phyloP scores from a whole-genome alignment of 1,140 invertebrate genomes.

The Oedothorax gibbosus region DNA sequence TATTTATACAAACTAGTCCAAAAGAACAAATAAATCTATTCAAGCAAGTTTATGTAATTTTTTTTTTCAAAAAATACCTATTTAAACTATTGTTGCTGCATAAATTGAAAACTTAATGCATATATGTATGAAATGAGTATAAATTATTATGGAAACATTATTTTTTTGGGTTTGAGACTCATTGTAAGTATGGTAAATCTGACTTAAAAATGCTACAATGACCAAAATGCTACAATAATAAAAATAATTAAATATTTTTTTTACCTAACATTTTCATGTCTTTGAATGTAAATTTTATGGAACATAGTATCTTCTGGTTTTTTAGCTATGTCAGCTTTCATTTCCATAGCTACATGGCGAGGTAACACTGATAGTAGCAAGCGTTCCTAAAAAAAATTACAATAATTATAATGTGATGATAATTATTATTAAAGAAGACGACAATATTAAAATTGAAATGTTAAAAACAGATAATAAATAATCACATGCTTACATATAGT shows the following conservation, averaged over 20 bases:
- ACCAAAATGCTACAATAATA: too few species aligned
- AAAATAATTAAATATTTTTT: neutral
- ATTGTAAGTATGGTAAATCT: too few species aligned
- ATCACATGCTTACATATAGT: neutral
- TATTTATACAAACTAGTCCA: too few species aligned
- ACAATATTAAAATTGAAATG: neutral
- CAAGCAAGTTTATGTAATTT: too few species aligned
- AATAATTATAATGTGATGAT: neutral
- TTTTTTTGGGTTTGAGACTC: too few species aligned
- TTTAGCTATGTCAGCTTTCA: conserved; percentile 93
- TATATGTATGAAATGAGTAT: too few species aligned
- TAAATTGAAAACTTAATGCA: too few species aligned
- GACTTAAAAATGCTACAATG: too few species aligned
- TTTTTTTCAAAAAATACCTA: too few species aligned
- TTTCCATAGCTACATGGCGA: conserved; percentile 94
- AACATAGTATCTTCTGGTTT: conserved; percentile 88
- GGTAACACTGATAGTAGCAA: conserved; percentile 89
- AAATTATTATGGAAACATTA: too few species aligned
- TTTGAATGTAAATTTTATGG: conserved; percentile 96
- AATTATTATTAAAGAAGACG: neutral
- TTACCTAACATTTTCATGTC: conserved; percentile 93
- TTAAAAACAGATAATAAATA: neutral
- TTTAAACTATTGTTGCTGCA: too few species aligned
- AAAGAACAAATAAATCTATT: too few species aligned
- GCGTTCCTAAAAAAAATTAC: conserved; percentile 75